These are phyloP conservation scores for Coracias cyanogaster DNA, from an alignment of 2,797 vertebrate genomes.

Conservation along the genomic window DNA sequence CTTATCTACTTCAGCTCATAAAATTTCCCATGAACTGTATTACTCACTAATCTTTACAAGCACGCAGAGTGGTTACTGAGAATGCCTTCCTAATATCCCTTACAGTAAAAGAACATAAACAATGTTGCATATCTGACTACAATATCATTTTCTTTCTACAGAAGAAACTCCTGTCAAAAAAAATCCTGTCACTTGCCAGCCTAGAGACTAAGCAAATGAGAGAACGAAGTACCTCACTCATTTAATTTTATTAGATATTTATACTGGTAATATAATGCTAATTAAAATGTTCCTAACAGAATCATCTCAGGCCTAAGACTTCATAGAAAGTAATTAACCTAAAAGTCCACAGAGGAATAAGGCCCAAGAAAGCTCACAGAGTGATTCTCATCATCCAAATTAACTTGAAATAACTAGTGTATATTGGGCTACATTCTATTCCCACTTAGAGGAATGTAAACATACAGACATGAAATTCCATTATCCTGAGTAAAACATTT, in stretches of 20 bases:
- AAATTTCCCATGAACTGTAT: slow-evolving; percentile 73
- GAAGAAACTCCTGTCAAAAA: background rate
- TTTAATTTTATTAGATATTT: background rate
- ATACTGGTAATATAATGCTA: background rate
- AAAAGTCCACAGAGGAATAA: background rate
- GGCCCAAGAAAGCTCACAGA: background rate
- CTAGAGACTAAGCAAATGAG: background rate
- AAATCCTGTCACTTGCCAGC: background rate
- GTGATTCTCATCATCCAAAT: background rate
- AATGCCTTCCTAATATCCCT: slow-evolving; percentile 55
- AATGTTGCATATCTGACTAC: slow-evolving; percentile 38
- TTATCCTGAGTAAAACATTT: background rate
- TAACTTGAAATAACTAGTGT: background rate
- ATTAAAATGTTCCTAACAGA: slow-evolving; percentile 1
- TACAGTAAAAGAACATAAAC: slow-evolving; percentile 70
- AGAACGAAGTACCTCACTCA: background rate
- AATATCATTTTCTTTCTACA: slow-evolving; percentile 42
- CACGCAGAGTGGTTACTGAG: slow-evolving; percentile 50
- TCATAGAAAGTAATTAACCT: slow-evolving; percentile 1
- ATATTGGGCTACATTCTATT: background rate
- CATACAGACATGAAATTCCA: background rate
- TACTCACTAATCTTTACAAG: slow-evolving; percentile 69
- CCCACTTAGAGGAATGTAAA: background rate
- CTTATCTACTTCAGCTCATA: slow-evolving; percentile 65
- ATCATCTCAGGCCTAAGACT: background rate